These are phyloP conservation scores for Lutraria lutraria DNA, from an alignment of 2,888 invertebrate genomes.

Conservation along the genomic window DNA sequence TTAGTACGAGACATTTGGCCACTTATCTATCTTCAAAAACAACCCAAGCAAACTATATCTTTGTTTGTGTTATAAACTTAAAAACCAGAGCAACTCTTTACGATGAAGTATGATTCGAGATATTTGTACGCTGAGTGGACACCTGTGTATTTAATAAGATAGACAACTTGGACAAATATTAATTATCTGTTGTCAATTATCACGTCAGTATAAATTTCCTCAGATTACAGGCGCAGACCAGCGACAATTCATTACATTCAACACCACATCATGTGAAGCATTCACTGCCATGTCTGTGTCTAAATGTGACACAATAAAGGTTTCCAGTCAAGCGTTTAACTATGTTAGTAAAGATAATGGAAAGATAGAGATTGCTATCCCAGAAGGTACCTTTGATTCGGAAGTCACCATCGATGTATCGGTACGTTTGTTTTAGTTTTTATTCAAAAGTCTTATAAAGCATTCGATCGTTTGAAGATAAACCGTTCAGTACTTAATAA, in stretches of 20 bases:
- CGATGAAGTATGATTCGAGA: no score
- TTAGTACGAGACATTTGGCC: no score
- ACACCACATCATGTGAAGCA: constrained; percentile 67
- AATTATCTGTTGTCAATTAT: no score
- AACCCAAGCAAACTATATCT: no score
- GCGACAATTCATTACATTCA: constrained; percentile 61
- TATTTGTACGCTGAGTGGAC: no score
- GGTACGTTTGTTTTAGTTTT: constrained; percentile 27
- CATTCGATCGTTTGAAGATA: no score
- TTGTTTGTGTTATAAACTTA: not conserved
- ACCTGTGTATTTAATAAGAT: no score
- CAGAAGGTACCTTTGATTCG: constrained; percentile 53
- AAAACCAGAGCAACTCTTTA: no score
- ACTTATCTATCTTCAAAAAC: no score
- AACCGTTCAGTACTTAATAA: no score
- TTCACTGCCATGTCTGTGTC: constrained; percentile 61
- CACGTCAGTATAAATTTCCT: constrained; percentile 1
- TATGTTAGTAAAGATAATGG: constrained; percentile 56
- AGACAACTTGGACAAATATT: no score
- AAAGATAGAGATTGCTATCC: constrained; percentile 62
- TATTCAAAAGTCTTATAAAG: not conserved
- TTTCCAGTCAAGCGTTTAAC: constrained; percentile 48
- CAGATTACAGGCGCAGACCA: constrained; percentile 58
- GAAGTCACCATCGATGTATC: constrained; percentile 59
- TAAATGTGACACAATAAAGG: constrained; percentile 43